Evolutionary conservation across 2,113 vertebrate genomes (phyloP).

Genomic region (Gulo gulo): DNA sequence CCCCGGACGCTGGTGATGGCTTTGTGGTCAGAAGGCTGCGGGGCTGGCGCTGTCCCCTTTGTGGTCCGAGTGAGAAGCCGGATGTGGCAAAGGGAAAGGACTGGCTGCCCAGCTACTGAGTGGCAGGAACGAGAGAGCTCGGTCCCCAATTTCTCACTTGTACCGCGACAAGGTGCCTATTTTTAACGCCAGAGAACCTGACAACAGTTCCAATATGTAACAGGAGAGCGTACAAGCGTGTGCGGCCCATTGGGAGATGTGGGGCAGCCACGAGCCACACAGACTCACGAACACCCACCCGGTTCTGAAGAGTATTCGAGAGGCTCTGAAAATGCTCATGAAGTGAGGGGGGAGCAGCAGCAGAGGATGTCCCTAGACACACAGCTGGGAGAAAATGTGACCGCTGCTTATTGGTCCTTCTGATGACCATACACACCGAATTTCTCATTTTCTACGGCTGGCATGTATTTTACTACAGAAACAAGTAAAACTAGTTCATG

Average conservation of each 20-base stretch:
- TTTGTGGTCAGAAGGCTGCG: background rate
- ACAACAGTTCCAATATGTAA: background rate
- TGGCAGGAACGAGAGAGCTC: background rate
- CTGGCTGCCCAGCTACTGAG: background rate
- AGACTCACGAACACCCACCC: background rate
- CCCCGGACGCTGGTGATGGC: background rate
- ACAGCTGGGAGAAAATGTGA: background rate
- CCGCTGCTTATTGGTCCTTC: background rate
- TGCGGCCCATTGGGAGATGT: background rate
- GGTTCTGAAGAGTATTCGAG: background rate
- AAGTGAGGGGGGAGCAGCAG: background rate
- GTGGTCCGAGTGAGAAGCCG: accelerated
- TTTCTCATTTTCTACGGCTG: background rate
- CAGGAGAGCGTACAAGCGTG: background rate
- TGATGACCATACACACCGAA: background rate
- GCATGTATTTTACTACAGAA: background rate
- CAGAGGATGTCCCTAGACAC: background rate
- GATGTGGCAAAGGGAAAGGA: background rate
- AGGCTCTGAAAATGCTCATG: background rate
- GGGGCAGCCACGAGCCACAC: background rate
- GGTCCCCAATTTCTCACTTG: background rate
- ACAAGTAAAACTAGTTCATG: background rate
- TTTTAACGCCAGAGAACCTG: background rate
- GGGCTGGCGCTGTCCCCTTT: background rate
- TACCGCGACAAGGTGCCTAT: background rate